These are phyloP conservation scores for Ornithoptera priamus DNA, from an alignment of 2,888 invertebrate species.

Conservation along the genomic window DNA sequence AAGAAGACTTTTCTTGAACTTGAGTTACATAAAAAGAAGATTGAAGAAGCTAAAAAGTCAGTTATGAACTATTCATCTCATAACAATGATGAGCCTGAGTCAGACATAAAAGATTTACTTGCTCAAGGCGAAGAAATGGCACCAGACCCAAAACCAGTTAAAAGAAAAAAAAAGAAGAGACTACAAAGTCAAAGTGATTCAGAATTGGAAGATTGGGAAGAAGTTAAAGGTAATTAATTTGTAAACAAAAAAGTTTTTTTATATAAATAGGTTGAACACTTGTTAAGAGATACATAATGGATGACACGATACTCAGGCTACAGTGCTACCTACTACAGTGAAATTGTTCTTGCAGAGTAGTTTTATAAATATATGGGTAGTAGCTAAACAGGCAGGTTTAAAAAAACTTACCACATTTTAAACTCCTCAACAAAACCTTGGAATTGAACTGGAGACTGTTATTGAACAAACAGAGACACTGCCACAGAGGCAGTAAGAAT, in stretches of 20 bases:
- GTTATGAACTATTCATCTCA: constrained; percentile 71
- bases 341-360: too few relatives aligned
- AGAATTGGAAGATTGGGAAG: constrained; percentile 87
- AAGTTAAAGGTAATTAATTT: constrained; percentile 82
- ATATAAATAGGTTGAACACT: too few relatives aligned
- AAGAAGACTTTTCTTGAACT: constrained; percentile 77
- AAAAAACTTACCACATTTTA: too few relatives aligned
- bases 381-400: too few relatives aligned
- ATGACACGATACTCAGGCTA: too few relatives aligned
- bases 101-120: constrained; percentile 82
- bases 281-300: too few relatives aligned
- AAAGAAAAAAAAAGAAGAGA: constrained; percentile 48
- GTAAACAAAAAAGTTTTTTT: neutral
- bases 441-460: too few relatives aligned
- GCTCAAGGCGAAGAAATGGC: constrained; percentile 82
- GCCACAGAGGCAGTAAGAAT: too few relatives aligned
- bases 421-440: too few relatives aligned
- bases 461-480: too few relatives aligned
- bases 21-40: constrained; percentile 79
- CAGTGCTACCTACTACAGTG: too few relatives aligned
- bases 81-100: constrained; percentile 42
- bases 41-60: constrained; percentile 81
- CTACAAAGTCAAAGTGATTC: constrained; percentile 74
- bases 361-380: too few relatives aligned
- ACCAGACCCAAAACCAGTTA: constrained; percentile 39